Evolutionary conservation across 2,797 vertebrate genomes (phyloP), one percentile per base, ranked within the genome.

Genomic region (Synanceia verrucosa): DNA sequence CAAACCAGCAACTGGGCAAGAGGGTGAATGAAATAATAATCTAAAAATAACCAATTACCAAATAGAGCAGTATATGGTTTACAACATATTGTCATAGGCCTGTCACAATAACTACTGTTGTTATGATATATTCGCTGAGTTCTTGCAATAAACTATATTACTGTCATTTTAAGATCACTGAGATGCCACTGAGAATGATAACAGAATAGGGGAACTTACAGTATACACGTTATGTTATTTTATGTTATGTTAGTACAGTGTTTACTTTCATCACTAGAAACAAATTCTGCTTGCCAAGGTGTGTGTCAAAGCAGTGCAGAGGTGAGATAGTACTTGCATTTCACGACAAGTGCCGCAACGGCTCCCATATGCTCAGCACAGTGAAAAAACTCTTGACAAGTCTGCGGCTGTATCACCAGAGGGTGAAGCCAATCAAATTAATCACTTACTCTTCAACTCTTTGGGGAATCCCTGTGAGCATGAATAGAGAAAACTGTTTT

Each of bases 341-440:
- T 83, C 72, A 76, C 72, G 76, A 81, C 51, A 53, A 70, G 36
- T 23, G 14, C 33, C 41, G 73, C 16, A 37, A 53, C 67, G 28
- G 53, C 61, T 79, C 62, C 84, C 87, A 84, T 90, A 84, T 86
- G 82, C 79, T 83, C 70, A 16, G 66, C 68, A 67, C 66, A 43
- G 66, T 72, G 48, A 73, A 66, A 83, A 82, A 57, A 57, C 53
- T 61, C 41, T 66, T 6, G 31, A 65, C 67, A 68, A 76, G 78
- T 77, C 56, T 68, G 69, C 31, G 29, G 62, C 76, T 76, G 70
- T 39, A 74, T 65, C 12, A 76, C 86, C 76, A 19, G 87, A 88
- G 89, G 88, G 84, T 67, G 63, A 82, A 79, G 76, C 78, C 88
- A 91, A 92, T 91, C 89, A 91, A 84, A 91, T 92, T 80, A 91